These are phyloP conservation scores for Suncus etruscus DNA, from an alignment of 2,113 vertebrate genomes.

Conservation along the genomic window DNA sequence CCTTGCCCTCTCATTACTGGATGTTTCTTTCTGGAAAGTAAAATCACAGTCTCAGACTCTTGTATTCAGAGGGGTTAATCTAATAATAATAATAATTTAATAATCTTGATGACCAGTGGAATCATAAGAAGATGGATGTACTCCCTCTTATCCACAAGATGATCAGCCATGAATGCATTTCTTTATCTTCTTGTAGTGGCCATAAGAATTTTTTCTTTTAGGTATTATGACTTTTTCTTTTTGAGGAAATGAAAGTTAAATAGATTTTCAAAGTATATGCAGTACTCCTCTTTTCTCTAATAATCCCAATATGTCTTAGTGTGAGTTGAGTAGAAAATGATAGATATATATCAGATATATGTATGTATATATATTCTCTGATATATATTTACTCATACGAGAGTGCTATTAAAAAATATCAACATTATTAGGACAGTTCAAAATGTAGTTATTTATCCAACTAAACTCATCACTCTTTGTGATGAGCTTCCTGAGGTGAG, in stretches of 20 bases:
- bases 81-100: no score
- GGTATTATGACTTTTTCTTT: no score
- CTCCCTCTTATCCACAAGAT: background rate
- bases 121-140: background rate
- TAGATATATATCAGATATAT: no score
- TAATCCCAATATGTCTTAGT: background rate
- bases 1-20: background rate
- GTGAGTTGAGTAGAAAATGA: background rate
- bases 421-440: no score
- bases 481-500: no score
- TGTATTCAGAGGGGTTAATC: background rate
- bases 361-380: no score
- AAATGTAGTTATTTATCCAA: no score
- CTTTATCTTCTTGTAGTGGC: background rate
- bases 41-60: background rate
- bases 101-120: background rate
- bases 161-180: background rate
- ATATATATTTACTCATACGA: no score
- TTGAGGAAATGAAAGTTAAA: no score
- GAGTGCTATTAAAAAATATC: no score
- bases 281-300: background rate
- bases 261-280: background rate
- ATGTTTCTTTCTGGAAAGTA: constrained; percentile 1
- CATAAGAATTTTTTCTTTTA: no score
- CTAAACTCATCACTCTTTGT: no score